A percentile compares a stretch with the other conserved stretches of the same genome.
phyloP scores from a whole-genome alignment of 1,140 invertebrate species.

The Polypedilum pembai region DNA sequence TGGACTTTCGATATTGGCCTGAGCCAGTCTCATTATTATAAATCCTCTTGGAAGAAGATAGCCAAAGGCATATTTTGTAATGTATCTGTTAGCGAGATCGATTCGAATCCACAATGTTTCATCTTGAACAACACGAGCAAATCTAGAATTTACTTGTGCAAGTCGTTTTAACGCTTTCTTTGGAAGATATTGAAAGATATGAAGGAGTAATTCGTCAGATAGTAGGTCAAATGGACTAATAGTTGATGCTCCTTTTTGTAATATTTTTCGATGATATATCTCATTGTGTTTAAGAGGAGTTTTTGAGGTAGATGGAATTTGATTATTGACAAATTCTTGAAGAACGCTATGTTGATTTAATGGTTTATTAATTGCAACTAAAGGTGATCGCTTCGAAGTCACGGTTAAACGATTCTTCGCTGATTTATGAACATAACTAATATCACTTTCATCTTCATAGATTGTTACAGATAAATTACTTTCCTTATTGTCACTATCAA shows the following conservation, averaged over 20 bases:
- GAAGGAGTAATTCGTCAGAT: constrained; percentile 77
- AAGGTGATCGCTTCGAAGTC: not conserved
- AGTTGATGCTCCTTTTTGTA: not conserved
- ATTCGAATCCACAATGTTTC: constrained; percentile 76
- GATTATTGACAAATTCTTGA: not conserved
- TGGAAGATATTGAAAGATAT: constrained; percentile 72
- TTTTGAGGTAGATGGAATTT: not conserved
- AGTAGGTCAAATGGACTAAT: constrained; percentile 54
- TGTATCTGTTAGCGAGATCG: constrained; percentile 63
- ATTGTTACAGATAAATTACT: not conserved
- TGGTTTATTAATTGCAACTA: not conserved
- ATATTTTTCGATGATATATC: not conserved
- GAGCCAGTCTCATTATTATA: constrained; percentile 64
- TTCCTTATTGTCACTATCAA: not conserved
- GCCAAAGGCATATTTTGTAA: constrained; percentile 58
- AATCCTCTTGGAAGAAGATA: constrained; percentile 64
- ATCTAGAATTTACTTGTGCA: constrained; percentile 61
- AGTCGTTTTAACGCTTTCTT: constrained; percentile 64
- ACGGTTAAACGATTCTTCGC: not conserved
- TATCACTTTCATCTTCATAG: constrained; percentile 8
- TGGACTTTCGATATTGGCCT: constrained; percentile 55
- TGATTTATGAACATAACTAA: not conserved
- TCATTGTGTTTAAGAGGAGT: not conserved
- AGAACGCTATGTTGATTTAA: not conserved
- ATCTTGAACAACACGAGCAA: constrained; percentile 62